Conservation (phyloP, 2,888 invertebrate species). For the Bombylius major region DNA sequence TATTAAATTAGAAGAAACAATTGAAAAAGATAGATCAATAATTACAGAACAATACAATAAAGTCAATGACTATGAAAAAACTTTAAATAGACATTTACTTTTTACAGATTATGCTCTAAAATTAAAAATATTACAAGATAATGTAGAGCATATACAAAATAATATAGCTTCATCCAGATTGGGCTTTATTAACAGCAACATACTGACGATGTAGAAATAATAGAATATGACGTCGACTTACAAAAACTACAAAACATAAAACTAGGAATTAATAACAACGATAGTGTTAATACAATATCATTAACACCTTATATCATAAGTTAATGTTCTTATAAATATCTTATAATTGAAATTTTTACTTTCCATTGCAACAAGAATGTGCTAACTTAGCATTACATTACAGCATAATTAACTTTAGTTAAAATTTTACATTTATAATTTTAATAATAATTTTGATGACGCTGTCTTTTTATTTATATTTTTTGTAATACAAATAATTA, state of each 20-base stretch:
- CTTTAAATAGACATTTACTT: background rate
- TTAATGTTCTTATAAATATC: too few species aligned
- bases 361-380: too few species aligned
- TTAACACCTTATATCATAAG: too few species aligned
- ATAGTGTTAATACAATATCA: background rate
- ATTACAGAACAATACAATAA: background rate
- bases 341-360: too few species aligned
- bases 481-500: too few species aligned
- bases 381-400: too few species aligned
- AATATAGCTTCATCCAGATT: conserved; percentile 1
- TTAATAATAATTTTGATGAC: too few species aligned
- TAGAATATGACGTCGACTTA: background rate
- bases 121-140: conserved; percentile 1
- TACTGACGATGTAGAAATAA: conserved; percentile 1
- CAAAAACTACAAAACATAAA: conserved; percentile 2
- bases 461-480: too few species aligned
- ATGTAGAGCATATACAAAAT: conserved; percentile 1
- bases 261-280: background rate
- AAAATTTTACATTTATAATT: too few species aligned
- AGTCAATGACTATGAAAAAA: background rate
- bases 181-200: background rate
- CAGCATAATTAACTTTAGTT: too few species aligned
- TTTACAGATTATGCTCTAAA: background rate
- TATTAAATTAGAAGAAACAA: background rate
- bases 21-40: background rate